Percentiles rank a stretch among this genome's conserved stretches.
Conservation (phyloP, 2,888 invertebrate species). For the Ditula angustiorana region DNA sequence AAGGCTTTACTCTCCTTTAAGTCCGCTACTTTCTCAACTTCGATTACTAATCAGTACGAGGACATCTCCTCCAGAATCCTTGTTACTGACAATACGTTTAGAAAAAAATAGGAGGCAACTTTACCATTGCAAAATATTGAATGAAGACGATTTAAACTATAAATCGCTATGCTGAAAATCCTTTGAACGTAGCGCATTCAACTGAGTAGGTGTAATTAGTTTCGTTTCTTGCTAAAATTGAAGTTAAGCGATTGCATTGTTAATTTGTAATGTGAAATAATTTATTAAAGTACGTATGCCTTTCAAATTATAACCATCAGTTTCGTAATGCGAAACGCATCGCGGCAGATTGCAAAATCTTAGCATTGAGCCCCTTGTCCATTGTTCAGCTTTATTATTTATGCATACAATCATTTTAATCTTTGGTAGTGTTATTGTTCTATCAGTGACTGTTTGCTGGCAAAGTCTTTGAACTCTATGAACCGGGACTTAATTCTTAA, state of each 20-base stretch:
- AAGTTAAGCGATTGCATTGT: background rate
- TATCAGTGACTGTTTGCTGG: background rate
- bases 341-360: slow-evolving; percentile 31
- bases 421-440: slow-evolving; percentile 34
- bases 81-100: background rate
- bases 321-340: slow-evolving; percentile 34
- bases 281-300: background rate
- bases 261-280: background rate
- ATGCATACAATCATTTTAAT: slow-evolving; percentile 24
- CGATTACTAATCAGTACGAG: background rate
- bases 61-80: background rate
- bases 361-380: slow-evolving; percentile 29
- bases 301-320: slow-evolving; percentile 9
- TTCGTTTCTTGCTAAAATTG: background rate
- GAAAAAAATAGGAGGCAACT: background rate
- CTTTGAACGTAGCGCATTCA: no score
- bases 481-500: slow-evolving; percentile 7
- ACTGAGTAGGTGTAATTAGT: no score
- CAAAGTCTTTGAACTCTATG: slow-evolving; percentile 27
- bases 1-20: background rate
- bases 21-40: background rate
- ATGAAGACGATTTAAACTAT: no score
- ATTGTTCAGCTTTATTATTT: slow-evolving; percentile 29
- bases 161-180: no score
- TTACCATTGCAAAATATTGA: background rate